Conservation (phyloP, 2,113 vertebrate species). For the Menidia beryllina region DNA sequence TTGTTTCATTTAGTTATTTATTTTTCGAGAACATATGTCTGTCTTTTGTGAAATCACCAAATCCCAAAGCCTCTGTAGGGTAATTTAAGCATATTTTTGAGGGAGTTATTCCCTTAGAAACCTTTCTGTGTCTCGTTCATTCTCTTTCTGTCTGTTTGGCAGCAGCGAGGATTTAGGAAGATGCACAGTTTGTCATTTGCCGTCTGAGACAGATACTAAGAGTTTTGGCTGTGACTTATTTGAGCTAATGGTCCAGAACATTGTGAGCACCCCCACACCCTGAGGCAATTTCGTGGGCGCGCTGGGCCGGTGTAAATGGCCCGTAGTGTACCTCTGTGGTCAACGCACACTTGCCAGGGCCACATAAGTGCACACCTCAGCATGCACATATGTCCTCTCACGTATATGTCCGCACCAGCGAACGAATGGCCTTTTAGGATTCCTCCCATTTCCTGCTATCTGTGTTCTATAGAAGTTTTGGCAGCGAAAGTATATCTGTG, state of each 20-base stretch:
- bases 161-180: conserved; percentile 69
- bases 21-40: not conserved
- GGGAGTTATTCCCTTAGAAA: not conserved
- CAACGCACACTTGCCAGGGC: conserved; percentile 68
- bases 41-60: conserved; percentile 10
- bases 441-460: conserved; percentile 15
- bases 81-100: conserved; percentile 31
- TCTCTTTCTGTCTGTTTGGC: conserved; percentile 41
- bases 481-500: conserved; percentile 34
- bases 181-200: conserved; percentile 81
- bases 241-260: conserved; percentile 84
- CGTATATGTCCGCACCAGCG: conserved; percentile 17
- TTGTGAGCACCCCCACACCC: conserved; percentile 80
- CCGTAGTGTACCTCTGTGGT: conserved; percentile 74
- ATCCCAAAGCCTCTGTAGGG: not conserved
- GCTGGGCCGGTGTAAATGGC: conserved; percentile 79
- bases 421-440: conserved; percentile 32
- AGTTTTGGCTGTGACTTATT: conserved; percentile 82
- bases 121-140: conserved; percentile 25
- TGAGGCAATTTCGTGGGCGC: conserved; percentile 80
- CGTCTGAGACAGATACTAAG: conserved; percentile 80
- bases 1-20: too few relatives aligned
- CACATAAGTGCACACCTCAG: conserved; percentile 44
- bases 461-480: conserved; percentile 4
- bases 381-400: conserved; percentile 43